Conservation (phyloP, 2,113 vertebrate genomes). For the Todiramphus chloris region DNA sequence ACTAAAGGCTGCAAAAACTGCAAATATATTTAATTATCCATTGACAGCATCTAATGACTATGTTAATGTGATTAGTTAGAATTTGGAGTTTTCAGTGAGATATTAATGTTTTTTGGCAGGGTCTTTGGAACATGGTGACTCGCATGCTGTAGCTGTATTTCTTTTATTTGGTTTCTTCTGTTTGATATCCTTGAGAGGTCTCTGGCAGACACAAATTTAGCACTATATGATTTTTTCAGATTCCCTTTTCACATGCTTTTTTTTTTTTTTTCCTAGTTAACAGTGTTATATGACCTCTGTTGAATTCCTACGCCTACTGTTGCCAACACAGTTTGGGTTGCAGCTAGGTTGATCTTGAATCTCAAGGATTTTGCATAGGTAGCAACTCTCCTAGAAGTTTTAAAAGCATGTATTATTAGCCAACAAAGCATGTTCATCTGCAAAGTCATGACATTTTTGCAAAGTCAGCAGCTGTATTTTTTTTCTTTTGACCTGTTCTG, state of each 20-base stretch:
- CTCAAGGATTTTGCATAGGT: slow-evolving; percentile 31
- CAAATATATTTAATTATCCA: slow-evolving; percentile 32
- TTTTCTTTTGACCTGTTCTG: background rate
- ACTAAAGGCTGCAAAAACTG: background rate
- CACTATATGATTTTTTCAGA: background rate
- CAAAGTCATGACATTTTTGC: background rate
- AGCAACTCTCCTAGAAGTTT: slow-evolving; percentile 12
- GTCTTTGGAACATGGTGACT: background rate
- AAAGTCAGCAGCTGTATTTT: slow-evolving; percentile 8
- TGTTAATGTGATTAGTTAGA: slow-evolving; percentile 31
- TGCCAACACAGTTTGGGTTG: background rate
- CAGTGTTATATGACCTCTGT: background rate
- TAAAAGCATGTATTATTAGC: background rate
- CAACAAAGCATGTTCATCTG: slow-evolving; percentile 1
- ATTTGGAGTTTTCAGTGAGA: background rate
- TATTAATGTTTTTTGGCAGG: slow-evolving; percentile 9
- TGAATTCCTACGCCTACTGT: background rate
- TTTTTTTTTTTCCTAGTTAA: background rate
- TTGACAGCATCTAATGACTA: slow-evolving; percentile 25
- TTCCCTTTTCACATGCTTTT: background rate
- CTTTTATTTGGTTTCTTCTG: background rate
- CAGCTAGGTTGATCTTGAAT: slow-evolving; percentile 5
- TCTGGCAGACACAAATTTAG: background rate
- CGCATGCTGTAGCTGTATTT: background rate
- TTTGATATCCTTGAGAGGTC: background rate